A percentile compares a stretch with the other conserved stretches of the same genome.
Evolutionary conservation across 2,113 vertebrate species (phyloP).

Genomic region (Lasiurus cinereus): DNA sequence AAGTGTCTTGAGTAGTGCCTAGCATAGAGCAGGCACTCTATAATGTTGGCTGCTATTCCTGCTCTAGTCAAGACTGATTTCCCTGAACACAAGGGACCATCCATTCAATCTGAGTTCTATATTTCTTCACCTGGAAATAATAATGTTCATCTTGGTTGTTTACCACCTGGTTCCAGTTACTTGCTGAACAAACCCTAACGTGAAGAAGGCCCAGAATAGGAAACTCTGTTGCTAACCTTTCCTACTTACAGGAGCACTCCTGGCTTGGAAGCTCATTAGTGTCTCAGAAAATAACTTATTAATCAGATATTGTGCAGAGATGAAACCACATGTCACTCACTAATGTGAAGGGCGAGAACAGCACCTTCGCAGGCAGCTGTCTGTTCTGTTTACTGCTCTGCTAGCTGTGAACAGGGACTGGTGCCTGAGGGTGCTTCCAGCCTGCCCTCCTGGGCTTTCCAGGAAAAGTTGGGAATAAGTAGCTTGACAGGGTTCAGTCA

Average conservation of each 20-base stretch:
- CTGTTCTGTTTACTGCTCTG: conserved; percentile 57
- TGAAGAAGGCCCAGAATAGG: not conserved
- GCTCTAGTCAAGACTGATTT: not conserved
- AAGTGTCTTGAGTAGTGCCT: not conserved
- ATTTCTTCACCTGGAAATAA: not conserved
- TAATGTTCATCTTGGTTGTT: not conserved
- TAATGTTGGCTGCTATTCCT: not conserved
- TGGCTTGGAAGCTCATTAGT: not conserved
- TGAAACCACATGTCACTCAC: conserved; percentile 38
- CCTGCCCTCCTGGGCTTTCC: conserved; percentile 73
- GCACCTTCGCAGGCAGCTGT: conserved; percentile 31
- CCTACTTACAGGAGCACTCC: not conserved
- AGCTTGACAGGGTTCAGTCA: conserved; percentile 19
- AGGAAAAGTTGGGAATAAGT: conserved; percentile 76
- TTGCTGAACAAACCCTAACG: not conserved
- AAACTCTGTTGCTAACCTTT: not conserved
- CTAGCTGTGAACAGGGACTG: conserved; percentile 76
- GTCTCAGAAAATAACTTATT: conserved; percentile 43
- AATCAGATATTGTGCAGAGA: conserved; percentile 42
- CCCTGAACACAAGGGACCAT: not conserved
- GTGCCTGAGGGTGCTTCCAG: conserved; percentile 64
- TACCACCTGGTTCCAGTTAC: not conserved
- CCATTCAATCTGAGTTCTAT: not conserved
- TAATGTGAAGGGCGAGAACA: conserved; percentile 43
- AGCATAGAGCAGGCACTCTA: not conserved